Evolutionary conservation across 2,113 vertebrate genomes (phyloP), one percentile per base, ranked within the genome.

Genomic region (Oophaga pumilio): DNA sequence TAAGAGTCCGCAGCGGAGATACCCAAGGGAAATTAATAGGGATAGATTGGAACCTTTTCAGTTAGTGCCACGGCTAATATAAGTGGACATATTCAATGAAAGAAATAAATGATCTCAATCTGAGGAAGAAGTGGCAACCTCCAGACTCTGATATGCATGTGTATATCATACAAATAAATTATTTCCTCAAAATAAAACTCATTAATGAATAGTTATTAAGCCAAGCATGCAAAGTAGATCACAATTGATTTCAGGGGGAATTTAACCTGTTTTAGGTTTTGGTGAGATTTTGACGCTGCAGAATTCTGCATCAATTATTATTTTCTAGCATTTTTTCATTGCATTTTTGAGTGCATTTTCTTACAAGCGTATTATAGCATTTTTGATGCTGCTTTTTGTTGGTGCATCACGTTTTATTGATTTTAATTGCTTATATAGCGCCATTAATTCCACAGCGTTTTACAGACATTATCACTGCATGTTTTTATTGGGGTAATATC

Each of bases 131-230:
- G 68, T 82, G n/a, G 76, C 33, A 82, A 62, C 66, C 68, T 82
- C 26, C 74, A 62, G 79, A 82, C 66, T 53, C 56, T 87, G 68
- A 87, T 80, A 69, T 80, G 76, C 64, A 80, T 80, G 76, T 87
- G 85, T 87, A 71, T 81, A 71, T 87, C 59, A 71, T 57, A 79
- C 64, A 12, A 80, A 81, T 73, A 80, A 68, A 80, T 86, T 79
- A 80, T 79, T 79, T 80, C 62, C 76, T 57, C 76, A 69, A 79
- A 86, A 86, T 80, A 86, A 80, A 68, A 80, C 62, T 43, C 76
- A 78, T 79, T 69, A 86, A 80, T 69, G 62, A 79, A 85, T 76
- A 85, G 83, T 76, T 56, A 76, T 85, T 85, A 85, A 76, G 83
- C 53, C 59, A 76, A 85, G 50, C 52, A 74, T 26, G 53, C 69